phyloP scores from a whole-genome alignment of 2,888 invertebrate species.

The Torymus tubicola region DNA sequence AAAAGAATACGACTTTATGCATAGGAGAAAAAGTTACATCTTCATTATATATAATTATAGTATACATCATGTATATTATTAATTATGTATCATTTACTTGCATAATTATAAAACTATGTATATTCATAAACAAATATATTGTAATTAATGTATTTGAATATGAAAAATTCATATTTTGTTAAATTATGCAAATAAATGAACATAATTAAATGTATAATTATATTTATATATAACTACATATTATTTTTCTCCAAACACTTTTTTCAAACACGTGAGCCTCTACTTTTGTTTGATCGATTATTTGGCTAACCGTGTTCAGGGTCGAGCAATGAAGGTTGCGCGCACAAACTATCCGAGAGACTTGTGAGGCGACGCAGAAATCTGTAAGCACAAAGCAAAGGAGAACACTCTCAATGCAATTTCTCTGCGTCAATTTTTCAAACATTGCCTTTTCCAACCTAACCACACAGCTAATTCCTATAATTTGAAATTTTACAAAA shows the following conservation, averaged over 20 bases:
- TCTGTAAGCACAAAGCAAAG: constrained; percentile 77
- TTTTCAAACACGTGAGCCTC: constrained; percentile 55
- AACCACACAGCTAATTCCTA: constrained; percentile 68
- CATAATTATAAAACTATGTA: not conserved
- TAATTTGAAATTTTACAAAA: constrained; percentile 57
- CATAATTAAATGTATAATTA: not conserved
- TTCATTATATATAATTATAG: constrained; percentile 20
- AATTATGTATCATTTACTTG: not conserved
- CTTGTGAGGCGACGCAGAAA: constrained; percentile 75
- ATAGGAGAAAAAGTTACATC: constrained; percentile 26
- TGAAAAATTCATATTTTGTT: too few relatives aligned
- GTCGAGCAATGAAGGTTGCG: constrained; percentile 74
- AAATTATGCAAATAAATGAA: constrained; percentile 19
- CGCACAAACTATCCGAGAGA: constrained; percentile 74
- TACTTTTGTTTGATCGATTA: constrained; percentile 60
- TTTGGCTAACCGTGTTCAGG: constrained; percentile 74
- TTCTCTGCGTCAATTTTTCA: constrained; percentile 72
- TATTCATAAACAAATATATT: constrained; percentile 6
- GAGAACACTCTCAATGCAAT: constrained; percentile 75
- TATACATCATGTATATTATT: not conserved
- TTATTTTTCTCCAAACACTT: constrained; percentile 47
- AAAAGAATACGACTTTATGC: constrained; percentile 26
- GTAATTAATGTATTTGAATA: constrained; percentile 4
- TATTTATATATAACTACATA: constrained; percentile 24
- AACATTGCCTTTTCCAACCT: constrained; percentile 74